Base-by-base conservation (phyloP, 2,797 vertebrate species). In the Sandelia bainsii region DNA sequence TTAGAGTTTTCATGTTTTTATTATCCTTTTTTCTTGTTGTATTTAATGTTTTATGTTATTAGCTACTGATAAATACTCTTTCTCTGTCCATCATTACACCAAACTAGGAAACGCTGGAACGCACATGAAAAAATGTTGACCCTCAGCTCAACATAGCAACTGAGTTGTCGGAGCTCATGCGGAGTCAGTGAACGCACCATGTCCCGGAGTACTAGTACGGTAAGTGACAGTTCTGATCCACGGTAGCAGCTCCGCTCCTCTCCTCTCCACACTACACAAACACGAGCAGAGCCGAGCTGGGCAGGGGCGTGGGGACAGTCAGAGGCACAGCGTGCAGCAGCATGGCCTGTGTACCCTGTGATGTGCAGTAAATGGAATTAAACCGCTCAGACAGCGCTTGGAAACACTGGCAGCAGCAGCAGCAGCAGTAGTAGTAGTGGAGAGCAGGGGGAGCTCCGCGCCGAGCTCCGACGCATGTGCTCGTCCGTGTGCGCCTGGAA, bases 181-280 rank as follows among this genome's bases (percentile, higher is more conserved):
- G 0, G 17, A 2, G 72, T 53, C 76, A 59, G 0, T 87, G 88
- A 92, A 91, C 80, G 89, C 88, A 46, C 6, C 86, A 2, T n/a
- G 79, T 22, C 79, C 69, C 69, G 40, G 73, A 77, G 77, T 80
- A 83, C 79, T 80, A 82, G 83, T 59, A 72, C 77, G 45, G 80
- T 90, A 91, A 93, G 86, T 93, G 93, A 93, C 92, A 90, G 88
- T 76, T 83, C 76, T 4, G 83, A 73, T 78, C 81, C 87, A 84
- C 93, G 79, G 91, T 87, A 91, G 91, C 86, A 57, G 73, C 86
- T 85, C 34, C 49, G 25, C 69, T 46, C 34, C 62, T n/a, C 69
- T 46, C 45, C 61, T 51, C 67, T 71, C 68, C 81, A 39, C 82
- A 27, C 66, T 39, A 72, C 79, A 72, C 84, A 83, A 17, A 42